Percentiles rank a stretch among this genome's conserved stretches.
Conservation (phyloP, 2,797 vertebrate genomes). For the Cossypha polioptera region DNA sequence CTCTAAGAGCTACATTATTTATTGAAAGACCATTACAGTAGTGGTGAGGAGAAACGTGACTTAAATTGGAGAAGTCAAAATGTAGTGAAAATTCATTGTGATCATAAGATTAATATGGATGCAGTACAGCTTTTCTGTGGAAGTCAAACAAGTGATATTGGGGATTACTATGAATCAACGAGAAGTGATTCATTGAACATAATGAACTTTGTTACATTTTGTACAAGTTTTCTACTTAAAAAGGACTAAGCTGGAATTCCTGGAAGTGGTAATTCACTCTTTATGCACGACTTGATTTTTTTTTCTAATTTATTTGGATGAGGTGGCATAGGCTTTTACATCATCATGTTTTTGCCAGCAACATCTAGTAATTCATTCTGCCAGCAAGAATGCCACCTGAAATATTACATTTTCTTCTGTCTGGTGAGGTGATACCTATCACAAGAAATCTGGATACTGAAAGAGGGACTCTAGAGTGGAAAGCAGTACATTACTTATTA, state of each 20-base stretch:
- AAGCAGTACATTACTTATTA: not conserved
- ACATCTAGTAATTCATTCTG: not conserved
- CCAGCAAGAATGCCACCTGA: not conserved
- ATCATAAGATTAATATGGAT: not conserved
- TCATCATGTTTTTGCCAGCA: not conserved
- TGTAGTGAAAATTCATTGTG: not conserved
- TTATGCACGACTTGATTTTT: not conserved
- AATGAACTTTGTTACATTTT: not conserved
- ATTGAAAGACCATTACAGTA: not conserved
- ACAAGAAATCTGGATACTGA: not conserved
- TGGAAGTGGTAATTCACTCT: not conserved
- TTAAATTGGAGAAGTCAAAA: not conserved
- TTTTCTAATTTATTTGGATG: not conserved
- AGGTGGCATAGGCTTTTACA: not conserved
- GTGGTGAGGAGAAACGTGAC: not conserved
- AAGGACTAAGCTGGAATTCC: not conserved
- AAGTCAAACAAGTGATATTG: not conserved
- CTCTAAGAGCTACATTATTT: not conserved
- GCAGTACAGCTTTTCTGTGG: not conserved
- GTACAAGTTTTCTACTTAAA: not conserved
- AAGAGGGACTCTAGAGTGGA: not conserved
- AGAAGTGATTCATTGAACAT: not conserved
- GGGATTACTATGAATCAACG: not conserved
- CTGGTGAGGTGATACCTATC: not conserved
- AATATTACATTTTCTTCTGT: not conserved